Conservation (phyloP, 2,888 invertebrate genomes). For the Cerastoderma edule region DNA sequence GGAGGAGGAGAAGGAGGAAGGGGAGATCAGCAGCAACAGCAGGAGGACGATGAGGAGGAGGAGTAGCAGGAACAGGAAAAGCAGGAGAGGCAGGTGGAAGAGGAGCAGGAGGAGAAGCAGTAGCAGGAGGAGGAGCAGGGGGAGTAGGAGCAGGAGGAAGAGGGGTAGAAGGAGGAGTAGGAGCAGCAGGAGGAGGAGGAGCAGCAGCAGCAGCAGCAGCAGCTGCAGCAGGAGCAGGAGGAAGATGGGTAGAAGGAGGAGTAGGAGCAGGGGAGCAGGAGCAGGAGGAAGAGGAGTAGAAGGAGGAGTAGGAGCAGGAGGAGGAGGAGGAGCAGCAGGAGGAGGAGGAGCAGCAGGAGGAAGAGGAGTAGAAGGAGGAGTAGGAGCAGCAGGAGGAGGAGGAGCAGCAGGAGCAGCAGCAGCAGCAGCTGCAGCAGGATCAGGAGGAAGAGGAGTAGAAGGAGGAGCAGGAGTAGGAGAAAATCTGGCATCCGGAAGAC, state of each 20-base stretch:
- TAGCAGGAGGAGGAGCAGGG: constrained; percentile 17
- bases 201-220: constrained; percentile 19
- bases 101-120: constrained; percentile 9
- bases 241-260: constrained; percentile 9
- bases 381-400: constrained; percentile 10
- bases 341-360: constrained; percentile 8
- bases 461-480: constrained; percentile 19
- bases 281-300: too few species aligned
- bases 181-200: constrained; percentile 29
- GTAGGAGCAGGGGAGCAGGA: constrained; percentile 12
- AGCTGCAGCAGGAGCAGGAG: constrained; percentile 21
- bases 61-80: constrained; percentile 28
- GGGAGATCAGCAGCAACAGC: constrained; percentile 4
- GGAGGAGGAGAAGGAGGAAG: constrained; percentile 9
- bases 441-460: too few species aligned
- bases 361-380: constrained; percentile 5
- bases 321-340: constrained; percentile 6
- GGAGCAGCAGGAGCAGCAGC: constrained; percentile 16
- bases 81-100: constrained; percentile 22
- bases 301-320: too few species aligned
- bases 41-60: constrained; percentile 25
- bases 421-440: constrained; percentile 6
- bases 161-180: constrained; percentile 10
- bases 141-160: constrained; percentile 20
- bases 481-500: too few species aligned